Conservation (phyloP, 2,888 invertebrate species). For the Synergus gifuensis region DNA sequence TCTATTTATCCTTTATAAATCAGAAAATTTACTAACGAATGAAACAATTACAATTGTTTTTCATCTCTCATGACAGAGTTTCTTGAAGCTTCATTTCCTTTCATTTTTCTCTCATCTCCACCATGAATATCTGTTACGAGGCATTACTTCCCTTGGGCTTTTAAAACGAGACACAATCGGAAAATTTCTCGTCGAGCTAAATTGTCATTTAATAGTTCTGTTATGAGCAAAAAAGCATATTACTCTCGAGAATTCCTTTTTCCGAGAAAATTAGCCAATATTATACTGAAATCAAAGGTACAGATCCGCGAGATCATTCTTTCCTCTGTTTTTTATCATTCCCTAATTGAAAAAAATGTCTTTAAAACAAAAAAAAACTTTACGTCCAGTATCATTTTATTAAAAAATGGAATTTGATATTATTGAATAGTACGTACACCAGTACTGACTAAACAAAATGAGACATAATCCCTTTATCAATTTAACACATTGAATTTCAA, state of each 20-base stretch:
- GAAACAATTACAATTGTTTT: not conserved
- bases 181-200: constrained; percentile 50
- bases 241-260: constrained; percentile 51
- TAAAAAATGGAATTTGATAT: no score
- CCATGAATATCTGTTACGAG: not conserved
- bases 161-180: constrained; percentile 41
- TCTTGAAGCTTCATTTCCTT: not conserved
- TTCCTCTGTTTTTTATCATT: not conserved
- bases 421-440: not conserved
- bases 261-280: constrained; percentile 43
- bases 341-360: not conserved
- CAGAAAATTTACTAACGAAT: not conserved
- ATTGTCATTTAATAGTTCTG: constrained; percentile 54
- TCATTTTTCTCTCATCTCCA: not conserved
- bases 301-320: not conserved
- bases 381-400: not conserved
- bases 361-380: not conserved
- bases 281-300: not conserved
- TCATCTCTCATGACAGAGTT: not conserved
- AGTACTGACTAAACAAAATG: not conserved
- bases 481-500: no score
- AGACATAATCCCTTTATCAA: no score
- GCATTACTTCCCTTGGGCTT: not conserved
- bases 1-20: not conserved
- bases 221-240: constrained; percentile 48